Evolutionary conservation across 92 coral and sea anemone species (phyloP), one percentile per base, ranked within the genome.

Genomic region (Palythoa heliodiscus): DNA sequence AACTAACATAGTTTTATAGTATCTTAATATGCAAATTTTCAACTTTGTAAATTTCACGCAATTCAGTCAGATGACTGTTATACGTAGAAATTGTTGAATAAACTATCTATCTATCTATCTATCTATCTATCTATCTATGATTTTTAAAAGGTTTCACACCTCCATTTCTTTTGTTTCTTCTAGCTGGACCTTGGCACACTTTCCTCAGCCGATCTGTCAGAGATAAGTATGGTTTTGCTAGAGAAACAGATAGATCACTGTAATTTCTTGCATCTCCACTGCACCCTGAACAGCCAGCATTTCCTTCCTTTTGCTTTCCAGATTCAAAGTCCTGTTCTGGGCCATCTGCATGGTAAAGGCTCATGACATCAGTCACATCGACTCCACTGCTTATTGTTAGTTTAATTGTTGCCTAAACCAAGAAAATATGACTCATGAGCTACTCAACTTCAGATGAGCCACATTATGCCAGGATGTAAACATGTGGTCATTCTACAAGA

Each of bases 281-380:
- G 83, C 89, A 78, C 69, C 81, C 75, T 8, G 78, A 64, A 78
- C 86, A 70, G 63, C 89, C 89, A 70, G 89, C 86, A 79, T 87
- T 79, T 29, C 89, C 89, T 80, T 81, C 89, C 75, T 87, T 87
- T 64, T 87, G 89, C 63, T 87, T 73, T 25, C 83, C 85, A 76
- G 76, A 68, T 53, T 90, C 86, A 47, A 87, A 87, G 29, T 77
- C 52, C 76, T 78, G 90, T 11, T 83, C 67, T 54, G 93, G 86
- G 76, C 88, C 89, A 77, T 90, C 91, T 11, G 91, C 89, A 71
- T 90, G 91, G 71, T 83, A 90, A n/a, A 87, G 55, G 54, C 91
- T 88, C 91, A 87, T 82, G 66, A 78, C 72, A 78, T 90, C 92
- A 12, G 77, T 84, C 40, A 89, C 68, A 37, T 84, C 79, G 55